phyloP scores from a whole-genome alignment of 2,888 invertebrate genomes.

The Aradus depressus region DNA sequence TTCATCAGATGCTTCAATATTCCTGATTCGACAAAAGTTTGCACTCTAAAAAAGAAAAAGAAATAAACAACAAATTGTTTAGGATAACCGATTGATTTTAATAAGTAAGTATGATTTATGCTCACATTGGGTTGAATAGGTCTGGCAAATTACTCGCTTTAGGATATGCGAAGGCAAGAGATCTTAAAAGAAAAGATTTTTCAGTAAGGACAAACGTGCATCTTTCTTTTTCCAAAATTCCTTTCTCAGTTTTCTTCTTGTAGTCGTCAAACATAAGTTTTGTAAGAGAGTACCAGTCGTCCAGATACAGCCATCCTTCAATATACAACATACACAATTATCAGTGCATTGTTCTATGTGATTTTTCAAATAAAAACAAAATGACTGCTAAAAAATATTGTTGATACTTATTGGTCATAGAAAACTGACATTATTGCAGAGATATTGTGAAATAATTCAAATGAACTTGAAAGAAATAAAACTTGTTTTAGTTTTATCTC shows the following conservation, averaged over 20 bases:
- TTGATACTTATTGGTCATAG: too few species aligned
- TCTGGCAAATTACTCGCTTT: conserved; percentile 46
- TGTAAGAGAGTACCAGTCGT: conserved; percentile 58
- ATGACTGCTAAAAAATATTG: too few species aligned
- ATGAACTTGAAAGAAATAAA: too few species aligned
- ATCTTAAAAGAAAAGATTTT: conserved; percentile 50
- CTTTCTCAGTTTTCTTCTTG: conserved; percentile 45
- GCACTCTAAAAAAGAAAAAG: conserved; percentile 42
- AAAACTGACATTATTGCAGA: too few species aligned
- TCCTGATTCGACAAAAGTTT: conserved; percentile 60
- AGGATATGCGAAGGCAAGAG: conserved; percentile 62
- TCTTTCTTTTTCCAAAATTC: conserved; percentile 48
- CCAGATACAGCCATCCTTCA: conserved; percentile 47
- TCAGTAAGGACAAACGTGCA: conserved; percentile 70
- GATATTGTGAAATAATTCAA: too few species aligned
- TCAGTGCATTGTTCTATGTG: too few species aligned
- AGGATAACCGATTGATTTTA: background rate
- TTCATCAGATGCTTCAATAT: conserved; percentile 55
- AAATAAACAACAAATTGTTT: background rate
- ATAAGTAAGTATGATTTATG: conserved; percentile 19
- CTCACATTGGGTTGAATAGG: conserved; percentile 60
- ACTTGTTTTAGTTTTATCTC: too few species aligned
- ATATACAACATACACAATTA: too few species aligned
- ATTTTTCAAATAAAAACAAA: too few species aligned
- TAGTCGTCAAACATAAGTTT: conserved; percentile 61